These are phyloP conservation scores for Bryconaethiops microstoma DNA, from an alignment of 2,797 vertebrate species.

Conservation along the genomic window DNA sequence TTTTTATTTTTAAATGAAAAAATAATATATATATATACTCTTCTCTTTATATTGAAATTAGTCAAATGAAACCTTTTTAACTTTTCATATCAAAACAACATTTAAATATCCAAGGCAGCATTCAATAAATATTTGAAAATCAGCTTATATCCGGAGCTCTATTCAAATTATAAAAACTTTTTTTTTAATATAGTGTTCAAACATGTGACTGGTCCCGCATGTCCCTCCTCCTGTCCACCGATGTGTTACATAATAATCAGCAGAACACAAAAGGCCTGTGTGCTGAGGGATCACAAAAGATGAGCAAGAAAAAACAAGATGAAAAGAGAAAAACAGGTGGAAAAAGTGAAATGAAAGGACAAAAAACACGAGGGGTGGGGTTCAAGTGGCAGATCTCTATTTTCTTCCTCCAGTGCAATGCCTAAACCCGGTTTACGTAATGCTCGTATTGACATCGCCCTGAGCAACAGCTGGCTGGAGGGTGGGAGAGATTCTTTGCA, in stretches of 20 bases:
- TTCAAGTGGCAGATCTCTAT: neutral
- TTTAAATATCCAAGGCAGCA: no score
- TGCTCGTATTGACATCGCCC: neutral
- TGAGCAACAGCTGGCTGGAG: constrained; percentile 6
- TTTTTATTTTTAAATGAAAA: no score
- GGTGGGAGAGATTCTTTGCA: constrained; percentile 13
- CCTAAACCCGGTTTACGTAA: neutral
- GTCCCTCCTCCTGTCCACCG: neutral
- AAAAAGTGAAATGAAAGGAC: neutral
- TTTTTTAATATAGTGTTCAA: neutral
- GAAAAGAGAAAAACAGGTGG: neutral
- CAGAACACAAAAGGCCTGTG: neutral
- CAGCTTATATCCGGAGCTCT: no score
- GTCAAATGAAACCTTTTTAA: no score
- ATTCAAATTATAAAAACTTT: no score
- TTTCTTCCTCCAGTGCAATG: neutral
- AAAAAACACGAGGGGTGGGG: neutral
- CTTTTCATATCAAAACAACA: no score
- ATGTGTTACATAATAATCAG: neutral
- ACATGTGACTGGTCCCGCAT: neutral
- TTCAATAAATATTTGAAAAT: no score
- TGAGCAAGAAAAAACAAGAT: neutral
- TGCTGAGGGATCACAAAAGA: neutral
- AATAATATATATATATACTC: no score
- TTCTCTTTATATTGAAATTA: no score